Conservation (phyloP, 2,797 vertebrate species). For the Chelmon rostratus region DNA sequence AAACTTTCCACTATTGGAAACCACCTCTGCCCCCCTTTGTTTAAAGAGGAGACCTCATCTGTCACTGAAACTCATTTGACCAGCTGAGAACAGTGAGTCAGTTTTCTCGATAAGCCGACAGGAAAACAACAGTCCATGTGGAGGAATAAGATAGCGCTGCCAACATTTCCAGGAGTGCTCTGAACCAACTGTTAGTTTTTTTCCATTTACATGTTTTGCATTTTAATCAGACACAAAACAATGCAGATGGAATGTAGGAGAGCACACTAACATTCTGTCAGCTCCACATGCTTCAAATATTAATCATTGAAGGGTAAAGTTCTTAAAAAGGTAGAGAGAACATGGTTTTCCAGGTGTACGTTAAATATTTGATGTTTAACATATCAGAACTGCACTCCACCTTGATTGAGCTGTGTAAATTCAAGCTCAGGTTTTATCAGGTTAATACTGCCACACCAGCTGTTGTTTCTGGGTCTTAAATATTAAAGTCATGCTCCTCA, state of each 20-base stretch:
- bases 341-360: neutral
- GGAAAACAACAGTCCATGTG: constrained; percentile 84
- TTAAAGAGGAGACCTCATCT: constrained; percentile 76
- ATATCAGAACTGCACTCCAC: neutral
- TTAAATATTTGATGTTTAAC: constrained; percentile 19
- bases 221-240: constrained; percentile 36
- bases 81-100: constrained; percentile 78
- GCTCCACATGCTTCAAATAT: neutral
- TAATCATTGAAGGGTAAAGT: neutral
- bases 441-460: neutral
- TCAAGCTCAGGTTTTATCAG: neutral
- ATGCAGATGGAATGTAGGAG: neutral
- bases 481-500: constrained; percentile 16
- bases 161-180: constrained; percentile 79
- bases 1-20: constrained; percentile 74
- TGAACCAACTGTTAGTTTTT: constrained; percentile 42
- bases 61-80: constrained; percentile 77
- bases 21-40: constrained; percentile 69
- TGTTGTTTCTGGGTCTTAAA: constrained; percentile 18
- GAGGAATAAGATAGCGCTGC: constrained; percentile 81
- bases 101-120: constrained; percentile 76
- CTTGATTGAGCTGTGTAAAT: neutral
- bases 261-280: constrained; percentile 19
- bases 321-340: neutral
- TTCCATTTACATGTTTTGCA: constrained; percentile 47